Base-by-base conservation (phyloP, 2,113 vertebrate species). In the Haplotaxodon microlepis region DNA sequence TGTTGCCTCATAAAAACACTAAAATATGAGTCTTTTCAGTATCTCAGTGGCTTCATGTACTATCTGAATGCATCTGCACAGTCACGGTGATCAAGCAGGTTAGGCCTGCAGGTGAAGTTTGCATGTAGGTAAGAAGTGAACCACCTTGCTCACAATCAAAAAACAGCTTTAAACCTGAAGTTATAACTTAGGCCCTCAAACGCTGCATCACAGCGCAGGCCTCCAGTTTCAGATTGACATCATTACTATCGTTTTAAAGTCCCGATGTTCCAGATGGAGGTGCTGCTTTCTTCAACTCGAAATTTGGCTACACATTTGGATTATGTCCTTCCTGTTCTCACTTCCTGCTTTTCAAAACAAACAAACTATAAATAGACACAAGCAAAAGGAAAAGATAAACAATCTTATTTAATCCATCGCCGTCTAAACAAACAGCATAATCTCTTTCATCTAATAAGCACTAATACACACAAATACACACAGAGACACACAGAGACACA, bases 321-420 rank as follows among this genome's bases (percentile, higher is more conserved):
- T 59, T 40, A 42, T 17, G 51, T 82, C 4, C 50, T 54, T 79
- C 11, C 66, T 51, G 57, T 40, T 47, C 73, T 63, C 29, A 31
- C 50, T 38, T 87, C 21, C 82, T 86, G 63, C 69, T 92, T 89
- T 76, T 81, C 56, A 71, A 85, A 90, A 90, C 71, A 85, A 24
- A 63, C 19, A 78, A 82, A 42, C 27, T 78, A 88, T 63, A 86
- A 90, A 90, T 16, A 53, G 57, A 80, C 16, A 81, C 36, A 9
- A 76, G 61, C 54, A 57, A 59, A 76, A 50, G 81, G 13, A 84
- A 71, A 34, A 69, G 84, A 24, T 51, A 11, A 87, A 63, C 6
- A 5, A 5, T 29, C 69, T 47, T 1, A 13, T 66, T 81, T 83
- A 90, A 88, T 88, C 86, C 54, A 71, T 50, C 0, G 29, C 3